phyloP scores from a whole-genome alignment of 2,888 invertebrate species.

The Diarsia rubi region DNA sequence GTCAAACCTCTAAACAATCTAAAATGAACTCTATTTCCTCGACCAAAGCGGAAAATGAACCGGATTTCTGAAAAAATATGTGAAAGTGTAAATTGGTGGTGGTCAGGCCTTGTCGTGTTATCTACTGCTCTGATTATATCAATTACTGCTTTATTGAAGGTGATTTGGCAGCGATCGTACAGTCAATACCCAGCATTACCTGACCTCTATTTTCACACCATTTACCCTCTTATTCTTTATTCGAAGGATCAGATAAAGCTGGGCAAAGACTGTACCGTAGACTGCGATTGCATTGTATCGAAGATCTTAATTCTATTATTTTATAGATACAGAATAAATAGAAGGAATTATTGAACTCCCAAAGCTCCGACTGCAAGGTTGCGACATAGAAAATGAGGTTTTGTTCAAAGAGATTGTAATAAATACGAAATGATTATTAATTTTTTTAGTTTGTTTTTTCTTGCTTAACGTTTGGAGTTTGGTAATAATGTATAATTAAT shows the following conservation, averaged over 20 bases:
- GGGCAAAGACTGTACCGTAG: slow-evolving; percentile 2
- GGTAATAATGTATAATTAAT: slow-evolving; percentile 8
- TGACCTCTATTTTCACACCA: too few species aligned
- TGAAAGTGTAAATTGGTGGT: slow-evolving; percentile 51
- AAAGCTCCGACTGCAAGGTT: slow-evolving; percentile 53
- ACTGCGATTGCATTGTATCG: slow-evolving; percentile 55
- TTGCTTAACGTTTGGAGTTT: slow-evolving; percentile 24
- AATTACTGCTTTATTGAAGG: slow-evolving; percentile 76
- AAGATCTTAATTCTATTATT: slow-evolving; percentile 65
- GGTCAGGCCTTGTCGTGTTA: slow-evolving; percentile 72
- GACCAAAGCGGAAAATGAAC: neutral
- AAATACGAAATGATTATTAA: slow-evolving; percentile 44
- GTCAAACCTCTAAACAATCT: slow-evolving; percentile 22
- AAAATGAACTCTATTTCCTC: slow-evolving; percentile 48
- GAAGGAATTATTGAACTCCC: slow-evolving; percentile 44
- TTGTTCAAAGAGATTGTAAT: slow-evolving; percentile 42
- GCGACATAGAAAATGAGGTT: slow-evolving; percentile 53
- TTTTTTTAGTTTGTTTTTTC: slow-evolving; percentile 46
- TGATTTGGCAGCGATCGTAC: slow-evolving; percentile 70
- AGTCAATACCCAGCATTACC: too few species aligned
- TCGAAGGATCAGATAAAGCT: too few species aligned
- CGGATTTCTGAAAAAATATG: slow-evolving; percentile 3
- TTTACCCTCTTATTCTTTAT: too few species aligned
- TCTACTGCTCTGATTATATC: slow-evolving; percentile 79
- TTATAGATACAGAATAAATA: slow-evolving; percentile 62